phyloP scores from a whole-genome alignment of 2,888 invertebrate genomes.

The Perdita meconis region DNA sequence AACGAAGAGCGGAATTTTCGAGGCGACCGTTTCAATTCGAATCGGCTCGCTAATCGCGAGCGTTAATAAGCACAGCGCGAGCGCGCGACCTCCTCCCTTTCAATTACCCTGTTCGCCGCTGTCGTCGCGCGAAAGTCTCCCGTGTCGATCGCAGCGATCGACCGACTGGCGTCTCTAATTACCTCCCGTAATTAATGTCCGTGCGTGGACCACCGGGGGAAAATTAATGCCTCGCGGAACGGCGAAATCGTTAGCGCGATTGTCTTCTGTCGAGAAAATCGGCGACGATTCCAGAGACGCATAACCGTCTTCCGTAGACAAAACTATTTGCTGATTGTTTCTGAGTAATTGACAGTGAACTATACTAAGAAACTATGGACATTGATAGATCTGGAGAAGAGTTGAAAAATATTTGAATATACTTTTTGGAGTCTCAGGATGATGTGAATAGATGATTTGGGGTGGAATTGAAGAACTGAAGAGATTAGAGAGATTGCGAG shows the following conservation, averaged over 20 bases:
- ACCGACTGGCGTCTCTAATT: slow-evolving; percentile 44
- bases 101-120: slow-evolving; percentile 48
- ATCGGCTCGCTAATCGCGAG: slow-evolving; percentile 33
- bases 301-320: not conserved
- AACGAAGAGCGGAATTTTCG: slow-evolving; percentile 42
- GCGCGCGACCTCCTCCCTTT: slow-evolving; percentile 19
- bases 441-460: not conserved
- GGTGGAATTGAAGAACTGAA: too few species aligned
- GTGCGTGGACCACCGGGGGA: slow-evolving; percentile 26
- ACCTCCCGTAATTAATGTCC: slow-evolving; percentile 36
- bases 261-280: slow-evolving; percentile 15
- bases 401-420: not conserved
- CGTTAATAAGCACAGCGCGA: slow-evolving; percentile 36
- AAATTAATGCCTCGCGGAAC: slow-evolving; percentile 33
- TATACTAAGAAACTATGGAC: too few species aligned
- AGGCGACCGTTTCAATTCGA: slow-evolving; percentile 31
- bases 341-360: too few species aligned
- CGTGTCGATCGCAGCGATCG: slow-evolving; percentile 43
- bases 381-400: not conserved
- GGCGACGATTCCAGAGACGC: not conserved
- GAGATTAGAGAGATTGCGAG: too few species aligned
- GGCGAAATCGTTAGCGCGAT: slow-evolving; percentile 32
- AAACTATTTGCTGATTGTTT: not conserved
- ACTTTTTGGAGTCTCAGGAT: not conserved
- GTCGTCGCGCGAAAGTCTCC: slow-evolving; percentile 25